Base-by-base conservation (phyloP, 2,888 invertebrate genomes). In the Chrysolina haemoptera region DNA sequence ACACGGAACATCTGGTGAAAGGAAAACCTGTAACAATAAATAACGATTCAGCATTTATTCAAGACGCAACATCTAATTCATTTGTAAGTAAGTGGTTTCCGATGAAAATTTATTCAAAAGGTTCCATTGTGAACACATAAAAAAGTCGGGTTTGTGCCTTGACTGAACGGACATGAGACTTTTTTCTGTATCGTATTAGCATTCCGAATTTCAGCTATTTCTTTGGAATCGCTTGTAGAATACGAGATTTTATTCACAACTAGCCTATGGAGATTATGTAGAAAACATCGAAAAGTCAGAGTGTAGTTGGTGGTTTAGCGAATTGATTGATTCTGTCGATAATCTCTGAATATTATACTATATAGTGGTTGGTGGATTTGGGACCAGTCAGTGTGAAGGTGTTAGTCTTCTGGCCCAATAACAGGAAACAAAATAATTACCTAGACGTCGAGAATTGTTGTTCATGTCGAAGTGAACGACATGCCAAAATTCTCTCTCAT, bases 61-160 rank as follows among this genome's bases (percentile, higher is more conserved):
- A 41, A 70, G 62, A 62, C 69, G 16, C 65, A 35, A 50, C 68
- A 46, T 72, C 67, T 63, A 69, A 59, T 46, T 65, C 65, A 68
- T 35, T 59, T 48, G 59, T 64, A 50, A 65, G 69, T 53, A 65
- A 50, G 71, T 59, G 65, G 65, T 70, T 62, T 50, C 16, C 41
- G 12, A 73, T 73, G 68, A 68, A 71, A 68, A 73, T 73, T 62
- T 73, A 73, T 73, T 73, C 72, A 5, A 40, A 41, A 43, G 43
- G 18, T 65, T 43, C 35, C 18, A 12, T 53, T 22, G 53, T 20
- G 18, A 18, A 12, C 20, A 53, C 20, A 20, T 20, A 53, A 22
- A 50, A n/a, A 59, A 59, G 35, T 22, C 14, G 8, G 27, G 35
- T 35, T 35, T 35, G 4, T 59, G 22, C 27, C 59, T 59, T 59